Base-by-base conservation (phyloP, 1,140 invertebrate genomes). In the Trissolcus basalis region DNA sequence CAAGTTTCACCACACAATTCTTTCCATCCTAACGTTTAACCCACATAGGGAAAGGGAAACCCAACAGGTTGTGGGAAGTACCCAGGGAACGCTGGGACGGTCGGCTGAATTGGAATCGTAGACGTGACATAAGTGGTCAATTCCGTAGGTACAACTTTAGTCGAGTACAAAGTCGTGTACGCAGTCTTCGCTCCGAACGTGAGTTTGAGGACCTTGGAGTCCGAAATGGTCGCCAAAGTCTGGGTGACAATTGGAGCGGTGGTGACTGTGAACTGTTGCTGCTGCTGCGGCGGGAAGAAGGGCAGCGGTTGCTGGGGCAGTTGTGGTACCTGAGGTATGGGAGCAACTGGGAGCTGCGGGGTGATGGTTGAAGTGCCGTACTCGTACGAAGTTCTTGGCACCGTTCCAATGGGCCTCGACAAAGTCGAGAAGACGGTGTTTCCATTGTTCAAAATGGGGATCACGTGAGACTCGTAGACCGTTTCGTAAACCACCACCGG, bases 161-260 rank as follows among this genome's bases (percentile, higher is more conserved):
- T 96, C 0, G 94, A 94, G 81, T 93, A 96, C 16, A 96, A 87
- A 0, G 95, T 96, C 0, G 95, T 96, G 80, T 94, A 94, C 0
- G 95, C 94, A 0, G 95, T 96, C 81, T 95, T 95, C 14, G 95
- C 95, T 4, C 95, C 95, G 82, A 97, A 96, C 0, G 94, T 96
- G 10, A 97, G 86, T 82, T 96, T 95, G 13, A 96, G 85, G 13
- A 96, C 89, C 85, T 94, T 94, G 47, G 94, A 95, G 33, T 95
- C 92, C 0, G 95, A 96, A 51, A 93, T 90, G 0, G 94, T 95
- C 4, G 95, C 91, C 73, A 94, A 87, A 0, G 94, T 95, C 77
- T 94, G 94, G 44, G 94, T 91, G 0, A 96, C 90, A 11, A 96
- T 89, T 0, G 95, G 94, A 0, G 94, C 93, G n/a, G 93, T 95